A percentile compares a stretch with the other conserved stretches of the same genome.
Conservation (phyloP, 2,888 invertebrate species). For the Perithous albicinctus region DNA sequence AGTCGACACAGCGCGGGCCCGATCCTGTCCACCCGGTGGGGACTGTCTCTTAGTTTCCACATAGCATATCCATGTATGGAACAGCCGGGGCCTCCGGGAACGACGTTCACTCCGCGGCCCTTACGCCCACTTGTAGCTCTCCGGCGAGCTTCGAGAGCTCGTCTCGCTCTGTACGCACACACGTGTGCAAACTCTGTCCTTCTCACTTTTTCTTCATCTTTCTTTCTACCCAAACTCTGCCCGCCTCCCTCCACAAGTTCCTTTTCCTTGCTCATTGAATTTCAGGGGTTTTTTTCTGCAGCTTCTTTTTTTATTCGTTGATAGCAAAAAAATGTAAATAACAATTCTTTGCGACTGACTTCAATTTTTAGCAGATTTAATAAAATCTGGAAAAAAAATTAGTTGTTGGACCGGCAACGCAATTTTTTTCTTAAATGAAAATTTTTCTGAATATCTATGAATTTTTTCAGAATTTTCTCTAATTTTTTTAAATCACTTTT, state of each 20-base stretch:
- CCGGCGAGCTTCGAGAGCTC: slow-evolving; percentile 39
- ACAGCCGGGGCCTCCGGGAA: slow-evolving; percentile 73
- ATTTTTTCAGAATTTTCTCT: too few species aligned
- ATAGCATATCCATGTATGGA: slow-evolving; percentile 84
- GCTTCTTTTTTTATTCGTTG: background rate
- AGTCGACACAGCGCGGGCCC: slow-evolving; percentile 72
- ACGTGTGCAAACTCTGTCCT: slow-evolving; percentile 35
- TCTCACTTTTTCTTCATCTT: slow-evolving; percentile 22
- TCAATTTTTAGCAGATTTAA: too few species aligned
- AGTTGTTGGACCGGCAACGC: too few species aligned
- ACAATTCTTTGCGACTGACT: too few species aligned
- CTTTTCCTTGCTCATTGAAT: slow-evolving; percentile 20
- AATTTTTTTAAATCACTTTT: too few species aligned
- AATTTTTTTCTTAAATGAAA: too few species aligned
- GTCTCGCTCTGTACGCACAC: slow-evolving; percentile 25
- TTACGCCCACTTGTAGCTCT: slow-evolving; percentile 76
- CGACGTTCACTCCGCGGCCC: slow-evolving; percentile 80
- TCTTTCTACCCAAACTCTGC: slow-evolving; percentile 16
- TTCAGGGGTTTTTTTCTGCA: background rate
- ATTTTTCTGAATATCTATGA: too few species aligned
- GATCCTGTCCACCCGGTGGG: slow-evolving; percentile 66
- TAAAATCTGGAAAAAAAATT: too few species aligned
- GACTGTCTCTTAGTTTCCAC: slow-evolving; percentile 81
- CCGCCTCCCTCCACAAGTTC: slow-evolving; percentile 16
- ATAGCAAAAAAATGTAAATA: too few species aligned